phyloP scores from a whole-genome alignment of 53 echinoderm and acorn worm genomes.

The Astropecten irregularis region DNA sequence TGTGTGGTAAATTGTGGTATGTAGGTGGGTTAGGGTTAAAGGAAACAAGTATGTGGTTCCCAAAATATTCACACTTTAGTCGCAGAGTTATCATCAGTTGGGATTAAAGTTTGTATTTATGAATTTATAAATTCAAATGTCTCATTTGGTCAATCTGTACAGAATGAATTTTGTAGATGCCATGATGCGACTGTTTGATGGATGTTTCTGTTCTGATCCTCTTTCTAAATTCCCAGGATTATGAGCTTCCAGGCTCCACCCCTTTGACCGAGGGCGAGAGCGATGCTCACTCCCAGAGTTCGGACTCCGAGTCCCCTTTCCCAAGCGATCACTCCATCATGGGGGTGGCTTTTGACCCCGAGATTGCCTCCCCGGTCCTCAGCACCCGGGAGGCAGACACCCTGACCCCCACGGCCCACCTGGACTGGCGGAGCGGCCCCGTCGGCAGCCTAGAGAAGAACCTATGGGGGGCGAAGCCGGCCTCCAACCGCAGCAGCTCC shows the following conservation, averaged over 20 bases:
- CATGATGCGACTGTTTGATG: no score
- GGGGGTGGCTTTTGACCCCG: constrained; percentile 65
- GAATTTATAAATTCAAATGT: no score
- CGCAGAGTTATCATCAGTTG: no score
- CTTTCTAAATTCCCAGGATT: constrained; percentile 42
- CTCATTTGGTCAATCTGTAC: no score
- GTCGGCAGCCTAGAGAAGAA: constrained; percentile 46
- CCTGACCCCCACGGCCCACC: constrained; percentile 82
- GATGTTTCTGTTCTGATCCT: no score
- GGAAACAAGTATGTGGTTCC: no score
- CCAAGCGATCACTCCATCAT: constrained; percentile 66
- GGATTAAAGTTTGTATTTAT: no score
- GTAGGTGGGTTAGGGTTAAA: no score
- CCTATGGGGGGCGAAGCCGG: neutral
- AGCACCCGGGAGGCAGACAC: constrained; percentile 95
- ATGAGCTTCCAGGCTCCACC: constrained; percentile 24
- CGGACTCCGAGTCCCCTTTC: constrained; percentile 12
- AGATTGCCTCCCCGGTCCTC: constrained; percentile 81
- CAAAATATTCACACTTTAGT: no score
- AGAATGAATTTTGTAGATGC: no score
- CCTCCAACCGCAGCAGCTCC: neutral
- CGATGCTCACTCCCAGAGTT: constrained; percentile 8
- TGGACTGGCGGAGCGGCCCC: constrained; percentile 60
- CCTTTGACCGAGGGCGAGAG: neutral
- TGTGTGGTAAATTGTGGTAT: no score